phyloP scores from a whole-genome alignment of 2,113 vertebrate species.

The Colaptes auratus region DNA sequence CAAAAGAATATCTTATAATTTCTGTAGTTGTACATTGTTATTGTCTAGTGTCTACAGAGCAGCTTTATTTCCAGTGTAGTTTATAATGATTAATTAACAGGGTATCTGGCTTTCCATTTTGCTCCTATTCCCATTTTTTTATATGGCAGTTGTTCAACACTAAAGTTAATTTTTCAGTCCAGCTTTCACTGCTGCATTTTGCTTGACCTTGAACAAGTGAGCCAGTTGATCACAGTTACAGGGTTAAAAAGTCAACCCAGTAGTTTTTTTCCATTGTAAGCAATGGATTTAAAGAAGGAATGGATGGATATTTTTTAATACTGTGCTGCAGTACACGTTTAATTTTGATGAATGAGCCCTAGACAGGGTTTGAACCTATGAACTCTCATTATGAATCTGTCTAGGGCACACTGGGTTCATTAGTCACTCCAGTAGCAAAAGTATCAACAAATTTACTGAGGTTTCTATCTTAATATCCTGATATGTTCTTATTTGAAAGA shows the following conservation, averaged over 20 bases:
- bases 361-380: conserved; percentile 68
- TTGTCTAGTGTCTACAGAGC: neutral
- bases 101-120: neutral
- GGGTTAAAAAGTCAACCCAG: conserved; percentile 44
- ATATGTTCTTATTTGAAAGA: conserved; percentile 35
- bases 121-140: conserved; percentile 7
- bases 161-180: neutral
- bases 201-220: conserved; percentile 50
- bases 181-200: conserved; percentile 29
- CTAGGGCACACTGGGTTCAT: conserved; percentile 67
- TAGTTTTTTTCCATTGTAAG: conserved; percentile 3
- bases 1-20: neutral
- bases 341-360: conserved; percentile 72
- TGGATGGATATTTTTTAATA: conserved; percentile 56
- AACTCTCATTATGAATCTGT: conserved; percentile 74
- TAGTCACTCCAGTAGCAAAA: conserved; percentile 62
- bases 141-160: neutral
- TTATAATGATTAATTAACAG: conserved; percentile 9
- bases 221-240: conserved; percentile 33
- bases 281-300: conserved; percentile 42
- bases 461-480: conserved; percentile 51
- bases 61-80: neutral
- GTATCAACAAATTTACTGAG: conserved; percentile 63
- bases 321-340: conserved; percentile 44
- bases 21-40: neutral